Evolutionary conservation across 2,888 invertebrate species (phyloP).

Genomic region (Odontocolon sp.): DNA sequence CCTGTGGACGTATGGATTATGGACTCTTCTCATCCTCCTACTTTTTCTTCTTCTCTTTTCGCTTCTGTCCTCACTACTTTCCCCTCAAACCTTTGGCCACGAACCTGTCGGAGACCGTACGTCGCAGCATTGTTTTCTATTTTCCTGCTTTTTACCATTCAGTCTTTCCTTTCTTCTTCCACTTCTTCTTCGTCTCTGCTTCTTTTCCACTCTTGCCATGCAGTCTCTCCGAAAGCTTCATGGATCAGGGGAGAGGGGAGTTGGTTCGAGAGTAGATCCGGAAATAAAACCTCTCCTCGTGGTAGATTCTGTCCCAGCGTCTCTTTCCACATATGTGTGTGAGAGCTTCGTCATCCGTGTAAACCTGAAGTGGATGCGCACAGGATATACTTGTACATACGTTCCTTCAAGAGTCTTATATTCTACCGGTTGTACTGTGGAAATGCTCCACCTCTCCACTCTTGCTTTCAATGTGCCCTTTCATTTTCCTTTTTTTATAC

Average conservation of each 20-base stretch:
- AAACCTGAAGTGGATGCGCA: conserved; percentile 8
- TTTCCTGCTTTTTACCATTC: conserved; percentile 16
- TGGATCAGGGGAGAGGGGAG: not conserved
- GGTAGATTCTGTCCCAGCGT: not conserved
- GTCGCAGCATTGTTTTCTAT: conserved; percentile 24
- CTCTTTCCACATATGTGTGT: too few relatives aligned
- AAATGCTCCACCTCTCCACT: too few relatives aligned
- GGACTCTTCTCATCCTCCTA: conserved; percentile 58
- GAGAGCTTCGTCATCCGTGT: conserved; percentile 35
- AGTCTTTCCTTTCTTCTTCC: not conserved
- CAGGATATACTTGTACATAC: conserved; percentile 14
- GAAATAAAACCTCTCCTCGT: conserved; percentile 26
- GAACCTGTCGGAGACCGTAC: conserved; percentile 34
- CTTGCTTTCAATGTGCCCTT: too few relatives aligned
- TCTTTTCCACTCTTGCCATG: conserved; percentile 7
- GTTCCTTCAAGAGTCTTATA: conserved; percentile 20
- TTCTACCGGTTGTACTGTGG: too few relatives aligned
- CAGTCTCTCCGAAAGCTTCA: conserved; percentile 4
- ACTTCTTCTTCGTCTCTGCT: not conserved
- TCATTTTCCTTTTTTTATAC: too few relatives aligned
- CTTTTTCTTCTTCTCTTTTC: conserved; percentile 21
- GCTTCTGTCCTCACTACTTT: conserved; percentile 2
- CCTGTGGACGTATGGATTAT: conserved; percentile 77
- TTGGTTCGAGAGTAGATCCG: conserved; percentile 25
- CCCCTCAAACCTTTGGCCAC: conserved; percentile 37